A percentile compares a stretch with the other conserved stretches of the same genome.
These are phyloP conservation scores for Trichacis sp. DNA, from an alignment of 2,888 invertebrate genomes.

Conservation along the genomic window DNA sequence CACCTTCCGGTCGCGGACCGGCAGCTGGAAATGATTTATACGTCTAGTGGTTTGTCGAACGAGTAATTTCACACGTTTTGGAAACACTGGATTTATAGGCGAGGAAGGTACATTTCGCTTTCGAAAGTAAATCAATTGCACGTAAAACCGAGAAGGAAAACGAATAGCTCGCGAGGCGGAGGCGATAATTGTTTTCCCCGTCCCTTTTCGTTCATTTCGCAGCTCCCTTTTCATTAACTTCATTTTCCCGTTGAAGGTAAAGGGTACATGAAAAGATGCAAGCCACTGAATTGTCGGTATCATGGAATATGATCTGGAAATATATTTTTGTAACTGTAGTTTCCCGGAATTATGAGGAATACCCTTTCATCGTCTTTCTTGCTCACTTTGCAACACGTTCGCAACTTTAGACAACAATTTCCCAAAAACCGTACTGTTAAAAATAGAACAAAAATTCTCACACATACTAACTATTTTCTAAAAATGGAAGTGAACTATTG, in stretches of 20 bases:
- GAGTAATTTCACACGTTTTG: conserved; percentile 46
- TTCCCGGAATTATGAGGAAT: no score
- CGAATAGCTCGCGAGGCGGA: not conserved
- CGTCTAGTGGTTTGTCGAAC: conserved; percentile 61
- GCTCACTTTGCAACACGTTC: no score
- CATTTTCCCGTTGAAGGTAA: no score
- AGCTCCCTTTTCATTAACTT: not conserved
- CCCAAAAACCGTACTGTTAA: no score
- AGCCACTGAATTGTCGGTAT: no score
- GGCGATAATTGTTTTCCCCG: conserved; percentile 9
- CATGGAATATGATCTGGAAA: no score
- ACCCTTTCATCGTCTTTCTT: no score
- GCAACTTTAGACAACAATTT: no score
- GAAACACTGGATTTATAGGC: conserved; percentile 28
- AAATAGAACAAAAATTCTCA: no score
- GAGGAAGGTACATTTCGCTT: not conserved
- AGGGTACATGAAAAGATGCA: not conserved
- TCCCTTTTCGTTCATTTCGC: not conserved
- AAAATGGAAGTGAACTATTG: no score
- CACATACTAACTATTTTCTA: no score
- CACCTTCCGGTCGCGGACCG: conserved; percentile 34
- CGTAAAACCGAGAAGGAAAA: conserved; percentile 2
- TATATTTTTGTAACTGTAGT: no score
- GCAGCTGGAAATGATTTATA: conserved; percentile 57
- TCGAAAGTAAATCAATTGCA: conserved; percentile 6